These are phyloP conservation scores for Scaptomyza polygonia DNA, from an alignment of 2,888 invertebrate genomes.

Conservation along the genomic window DNA sequence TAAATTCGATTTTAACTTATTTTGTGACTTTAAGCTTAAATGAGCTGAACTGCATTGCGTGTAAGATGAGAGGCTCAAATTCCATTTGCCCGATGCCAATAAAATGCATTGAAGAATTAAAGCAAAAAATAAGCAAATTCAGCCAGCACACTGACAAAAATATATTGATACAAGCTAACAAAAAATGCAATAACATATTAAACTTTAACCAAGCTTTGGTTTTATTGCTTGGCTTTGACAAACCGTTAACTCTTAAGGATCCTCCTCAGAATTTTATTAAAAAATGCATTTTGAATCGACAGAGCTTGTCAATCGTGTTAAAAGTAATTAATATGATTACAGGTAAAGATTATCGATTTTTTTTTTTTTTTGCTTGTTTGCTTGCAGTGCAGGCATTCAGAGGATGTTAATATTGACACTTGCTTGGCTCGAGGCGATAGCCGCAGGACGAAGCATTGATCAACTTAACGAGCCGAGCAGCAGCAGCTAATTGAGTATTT, in stretches of 20 bases:
- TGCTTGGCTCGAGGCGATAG: slow-evolving; percentile 52
- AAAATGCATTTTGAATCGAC: not conserved
- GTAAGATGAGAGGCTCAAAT: slow-evolving; percentile 43
- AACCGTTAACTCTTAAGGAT: no score
- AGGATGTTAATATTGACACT: slow-evolving; percentile 62
- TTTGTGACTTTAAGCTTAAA: slow-evolving; percentile 46
- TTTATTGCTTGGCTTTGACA: no score
- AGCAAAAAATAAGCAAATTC: slow-evolving; percentile 40
- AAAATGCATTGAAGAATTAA: slow-evolving; percentile 72
- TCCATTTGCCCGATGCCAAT: slow-evolving; percentile 50
- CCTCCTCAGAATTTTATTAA: not conserved
- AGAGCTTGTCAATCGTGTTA: not conserved
- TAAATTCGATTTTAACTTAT: slow-evolving; percentile 30
- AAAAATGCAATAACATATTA: no score
- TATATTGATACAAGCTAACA: no score
- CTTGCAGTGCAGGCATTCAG: slow-evolving; percentile 30
- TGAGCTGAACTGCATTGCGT: slow-evolving; percentile 20
- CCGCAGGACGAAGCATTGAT: slow-evolving; percentile 58
- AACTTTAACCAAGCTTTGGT: no score
- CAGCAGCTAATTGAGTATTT: slow-evolving; percentile 69
- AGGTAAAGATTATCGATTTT: not conserved
- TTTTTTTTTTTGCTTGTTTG: no score
- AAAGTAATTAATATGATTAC: not conserved
- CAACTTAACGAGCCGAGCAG: slow-evolving; percentile 65
- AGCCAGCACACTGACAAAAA: slow-evolving; percentile 25